Percentiles rank a stretch among this genome's conserved stretches.
Evolutionary conservation across 2,113 vertebrate genomes (phyloP).

Genomic region (Monopterus albus): DNA sequence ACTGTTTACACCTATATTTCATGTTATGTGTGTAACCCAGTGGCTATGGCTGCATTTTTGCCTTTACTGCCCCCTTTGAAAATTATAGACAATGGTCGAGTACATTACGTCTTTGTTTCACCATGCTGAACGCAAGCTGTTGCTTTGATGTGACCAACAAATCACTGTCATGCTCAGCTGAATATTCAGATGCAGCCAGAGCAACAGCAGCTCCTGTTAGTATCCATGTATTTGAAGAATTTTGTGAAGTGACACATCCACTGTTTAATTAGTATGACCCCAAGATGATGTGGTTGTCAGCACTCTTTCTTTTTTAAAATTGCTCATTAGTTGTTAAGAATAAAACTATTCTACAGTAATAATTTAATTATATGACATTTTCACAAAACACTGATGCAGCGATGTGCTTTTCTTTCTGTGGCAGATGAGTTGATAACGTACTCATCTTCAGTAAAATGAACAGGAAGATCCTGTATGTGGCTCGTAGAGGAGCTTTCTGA

Average conservation of each 20-base stretch:
- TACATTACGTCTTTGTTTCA: slow-evolving; percentile 41
- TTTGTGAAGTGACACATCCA: no score
- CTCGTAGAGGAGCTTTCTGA: not conserved
- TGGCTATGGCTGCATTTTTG: slow-evolving; percentile 59
- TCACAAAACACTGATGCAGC: no score
- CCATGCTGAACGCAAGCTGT: slow-evolving; percentile 12
- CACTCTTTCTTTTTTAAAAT: no score
- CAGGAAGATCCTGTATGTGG: not conserved
- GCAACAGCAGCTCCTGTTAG: slow-evolving; percentile 56
- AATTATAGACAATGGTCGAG: slow-evolving; percentile 44
- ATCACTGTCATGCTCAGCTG: slow-evolving; percentile 56
- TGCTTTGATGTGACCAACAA: slow-evolving; percentile 68
- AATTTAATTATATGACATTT: no score
- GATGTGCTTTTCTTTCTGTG: not conserved
- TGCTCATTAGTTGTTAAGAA: not conserved
- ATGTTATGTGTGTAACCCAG: slow-evolving; percentile 60
- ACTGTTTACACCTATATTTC: slow-evolving; percentile 53
- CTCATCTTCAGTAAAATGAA: not conserved
- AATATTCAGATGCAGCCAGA: slow-evolving; percentile 36
- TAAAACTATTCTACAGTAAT: not conserved
- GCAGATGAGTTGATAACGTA: not conserved
- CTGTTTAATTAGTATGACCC: no score
- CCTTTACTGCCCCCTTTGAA: slow-evolving; percentile 53
- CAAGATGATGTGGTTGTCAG: no score
- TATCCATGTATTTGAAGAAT: slow-evolving; percentile 31